Evolutionary conservation across 2,113 vertebrate genomes (phyloP).

Genomic region (Peromyscus leucopus): DNA sequence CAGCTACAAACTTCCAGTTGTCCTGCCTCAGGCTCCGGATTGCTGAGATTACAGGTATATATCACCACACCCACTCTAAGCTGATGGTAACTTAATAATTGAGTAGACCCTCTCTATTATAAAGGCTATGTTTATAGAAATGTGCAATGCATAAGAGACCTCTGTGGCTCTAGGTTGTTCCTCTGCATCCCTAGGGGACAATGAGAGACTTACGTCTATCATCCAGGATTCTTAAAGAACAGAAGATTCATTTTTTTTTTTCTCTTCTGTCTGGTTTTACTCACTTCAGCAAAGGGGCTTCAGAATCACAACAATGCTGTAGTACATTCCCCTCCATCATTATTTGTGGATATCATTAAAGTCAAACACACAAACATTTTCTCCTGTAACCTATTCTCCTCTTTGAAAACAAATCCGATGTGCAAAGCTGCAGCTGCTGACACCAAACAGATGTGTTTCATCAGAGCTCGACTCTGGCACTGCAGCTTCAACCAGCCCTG

Average conservation of each 20-base stretch:
- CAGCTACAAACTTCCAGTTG: not conserved
- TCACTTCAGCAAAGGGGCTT: not conserved
- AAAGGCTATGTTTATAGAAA: not conserved
- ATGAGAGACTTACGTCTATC: not conserved
- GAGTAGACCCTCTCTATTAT: not conserved
- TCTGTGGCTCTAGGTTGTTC: not conserved
- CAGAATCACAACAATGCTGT: not conserved
- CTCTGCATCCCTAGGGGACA: conserved; percentile 2
- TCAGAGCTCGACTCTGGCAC: not conserved
- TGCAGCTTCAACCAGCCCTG: conserved; percentile 51
- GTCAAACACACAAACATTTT: not conserved
- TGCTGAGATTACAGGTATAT: not conserved
- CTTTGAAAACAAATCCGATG: conserved; percentile 57
- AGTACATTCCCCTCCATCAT: not conserved
- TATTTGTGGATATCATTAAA: conserved; percentile 50
- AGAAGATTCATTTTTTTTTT: not conserved
- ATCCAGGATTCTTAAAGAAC: not conserved
- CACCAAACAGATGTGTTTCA: conserved; percentile 44
- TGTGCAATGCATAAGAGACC: not conserved
- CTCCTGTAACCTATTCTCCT: not conserved
- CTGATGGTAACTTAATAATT: not conserved
- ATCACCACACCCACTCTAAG: no score
- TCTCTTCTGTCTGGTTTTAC: not conserved
- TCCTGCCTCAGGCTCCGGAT: not conserved
- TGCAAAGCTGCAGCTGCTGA: not conserved